phyloP scores from a whole-genome alignment of 2,113 vertebrate genomes.

The Chiloscyllium plagiosum region DNA sequence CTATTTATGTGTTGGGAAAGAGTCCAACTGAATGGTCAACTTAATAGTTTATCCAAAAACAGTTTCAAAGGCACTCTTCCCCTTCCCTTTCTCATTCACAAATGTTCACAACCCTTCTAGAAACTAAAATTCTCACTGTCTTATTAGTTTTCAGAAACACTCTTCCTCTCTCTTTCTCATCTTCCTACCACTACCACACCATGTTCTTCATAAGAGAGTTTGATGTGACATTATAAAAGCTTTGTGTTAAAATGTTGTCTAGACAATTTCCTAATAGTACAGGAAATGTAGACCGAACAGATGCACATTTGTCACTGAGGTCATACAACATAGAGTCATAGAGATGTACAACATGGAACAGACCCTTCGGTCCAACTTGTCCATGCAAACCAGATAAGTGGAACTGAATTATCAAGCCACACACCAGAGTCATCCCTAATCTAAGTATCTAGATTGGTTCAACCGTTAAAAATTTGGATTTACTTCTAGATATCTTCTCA shows the following conservation, averaged over 20 bases:
- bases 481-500: neutral
- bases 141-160: neutral
- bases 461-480: neutral
- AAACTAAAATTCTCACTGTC: neutral
- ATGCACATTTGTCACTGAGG: neutral
- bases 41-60: neutral
- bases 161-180: neutral
- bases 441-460: neutral
- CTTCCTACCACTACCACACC: neutral
- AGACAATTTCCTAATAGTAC: neutral
- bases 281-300: neutral
- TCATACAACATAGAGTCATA: neutral
- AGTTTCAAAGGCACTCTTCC: neutral
- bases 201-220: neutral
- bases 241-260: neutral
- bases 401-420: neutral
- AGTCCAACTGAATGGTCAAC: neutral
- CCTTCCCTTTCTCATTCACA: neutral
- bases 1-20: neutral
- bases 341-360: too few species aligned
- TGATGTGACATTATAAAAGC: neutral
- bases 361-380: too few species aligned
- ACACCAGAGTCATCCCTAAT: too few species aligned
- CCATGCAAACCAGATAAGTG: too few species aligned
- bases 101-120: neutral